Base-by-base conservation (phyloP, 2,797 vertebrate species). In the Gymnocypris eckloni region DNA sequence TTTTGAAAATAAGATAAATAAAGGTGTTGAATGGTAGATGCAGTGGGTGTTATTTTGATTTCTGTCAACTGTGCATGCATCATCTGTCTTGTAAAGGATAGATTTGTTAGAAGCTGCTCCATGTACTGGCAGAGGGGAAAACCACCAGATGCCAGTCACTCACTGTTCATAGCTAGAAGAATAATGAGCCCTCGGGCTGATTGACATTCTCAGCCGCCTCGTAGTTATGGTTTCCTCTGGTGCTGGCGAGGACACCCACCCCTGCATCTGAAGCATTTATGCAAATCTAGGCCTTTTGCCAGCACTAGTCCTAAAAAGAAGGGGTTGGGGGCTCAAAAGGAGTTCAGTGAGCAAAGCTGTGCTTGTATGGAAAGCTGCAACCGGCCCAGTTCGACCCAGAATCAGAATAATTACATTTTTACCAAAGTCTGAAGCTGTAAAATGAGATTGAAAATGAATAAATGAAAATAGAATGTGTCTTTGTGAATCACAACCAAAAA, bases 171-270 rank as follows among this genome's bases (percentile, higher is more conserved):
- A 83, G 76, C 86, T 84, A 52, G 75, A 56, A 83, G 86, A 87
- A 86, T 88, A 90, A 90, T 88, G 87, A 89, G 79, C 76, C 75
- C 86, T 82, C 16, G 13, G 79, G 76, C 85, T 88, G 90, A 90
- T 88, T 89, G 88, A 87, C 87, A 89, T 89, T 89, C 90, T 86
- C 86, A 82, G 79, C 87, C 75, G 73, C 83, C 77, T 59, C 83
- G 56, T 82, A 43, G 54, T 61, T 48, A 79, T 80, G 87, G 88
- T 84, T 89, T 86, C 83, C 82, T 72, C 72, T 83, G 54, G 83
- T 73, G 81, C 78, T 72, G 81, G 83, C 73, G 75, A 85, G 87
- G 89, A 89, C 56, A 52, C 41, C 86, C 81, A 50, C 41, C 52
- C 33, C 75, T 78, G 86, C 86, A 86, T 89, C 87, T 82, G 50